Evolutionary conservation across 1,140 invertebrate species (phyloP).

Genomic region (Bactericera cockerelli): DNA sequence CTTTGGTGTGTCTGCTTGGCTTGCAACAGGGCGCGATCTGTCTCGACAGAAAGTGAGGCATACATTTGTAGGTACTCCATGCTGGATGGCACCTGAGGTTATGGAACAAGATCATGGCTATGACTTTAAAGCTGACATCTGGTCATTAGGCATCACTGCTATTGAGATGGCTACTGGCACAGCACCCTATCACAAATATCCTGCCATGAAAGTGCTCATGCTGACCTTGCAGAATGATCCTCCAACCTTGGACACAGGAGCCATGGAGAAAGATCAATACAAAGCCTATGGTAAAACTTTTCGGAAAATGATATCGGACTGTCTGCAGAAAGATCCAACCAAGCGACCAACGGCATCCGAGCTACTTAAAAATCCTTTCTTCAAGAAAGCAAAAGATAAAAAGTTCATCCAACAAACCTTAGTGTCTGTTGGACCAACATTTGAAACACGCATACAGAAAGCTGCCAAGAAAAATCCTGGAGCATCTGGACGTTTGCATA

Average conservation of each 20-base stretch:
- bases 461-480: conserved; percentile 72
- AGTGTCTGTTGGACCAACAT: conserved; percentile 67
- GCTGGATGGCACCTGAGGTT: conserved; percentile 99
- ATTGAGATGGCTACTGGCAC: conserved; percentile 98
- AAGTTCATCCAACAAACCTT: conserved; percentile 85
- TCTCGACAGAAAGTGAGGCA: conserved; percentile 90
- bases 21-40: conserved; percentile 77
- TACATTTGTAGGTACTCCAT: conserved; percentile 94
- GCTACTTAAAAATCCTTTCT: conserved; percentile 94
- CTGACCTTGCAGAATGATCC: conserved; percentile 96
- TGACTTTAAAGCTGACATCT: conserved; percentile 99
- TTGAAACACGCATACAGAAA: conserved; percentile 79
- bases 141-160: conserved; percentile 97
- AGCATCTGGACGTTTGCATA: conserved; percentile 75
- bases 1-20: conserved; percentile 85
- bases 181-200: conserved; percentile 97
- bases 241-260: conserved; percentile 85
- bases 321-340: conserved; percentile 84
- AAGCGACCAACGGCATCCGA: conserved; percentile 93
- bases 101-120: conserved; percentile 99
- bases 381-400: conserved; percentile 97
- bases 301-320: conserved; percentile 86
- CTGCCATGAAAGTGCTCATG: conserved; percentile 99
- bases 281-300: conserved; percentile 96
- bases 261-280: conserved; percentile 95